Percentiles rank a stretch among this genome's conserved stretches.
Evolutionary conservation across 2,113 vertebrate genomes (phyloP).

Genomic region (Gymnorhina tibicen): DNA sequence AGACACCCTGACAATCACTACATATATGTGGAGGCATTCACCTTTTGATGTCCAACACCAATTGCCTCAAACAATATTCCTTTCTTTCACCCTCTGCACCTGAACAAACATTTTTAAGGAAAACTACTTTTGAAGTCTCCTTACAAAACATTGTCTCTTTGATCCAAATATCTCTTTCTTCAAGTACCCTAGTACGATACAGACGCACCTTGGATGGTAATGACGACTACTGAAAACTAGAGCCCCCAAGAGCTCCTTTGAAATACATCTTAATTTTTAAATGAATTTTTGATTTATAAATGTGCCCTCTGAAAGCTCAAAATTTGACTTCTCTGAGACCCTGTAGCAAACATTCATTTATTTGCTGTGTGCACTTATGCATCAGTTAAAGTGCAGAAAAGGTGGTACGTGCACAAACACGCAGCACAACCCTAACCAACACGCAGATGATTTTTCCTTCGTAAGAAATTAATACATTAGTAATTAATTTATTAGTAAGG

Average conservation of each 20-base stretch:
- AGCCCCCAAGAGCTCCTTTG: background rate
- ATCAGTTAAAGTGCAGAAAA: background rate
- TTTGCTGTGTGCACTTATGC: background rate
- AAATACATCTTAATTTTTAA: background rate
- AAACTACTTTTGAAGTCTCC: constrained; percentile 12
- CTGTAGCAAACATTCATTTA: background rate
- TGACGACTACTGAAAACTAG: background rate
- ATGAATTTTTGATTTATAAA: background rate
- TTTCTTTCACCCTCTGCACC: constrained; percentile 20
- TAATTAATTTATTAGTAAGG: background rate
- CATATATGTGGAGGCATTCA: background rate
- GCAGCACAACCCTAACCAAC: background rate
- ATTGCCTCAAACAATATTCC: constrained; percentile 28
- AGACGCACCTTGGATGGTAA: background rate
- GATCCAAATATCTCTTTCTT: background rate
- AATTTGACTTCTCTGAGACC: background rate
- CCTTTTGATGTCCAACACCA: background rate
- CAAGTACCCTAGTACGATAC: background rate
- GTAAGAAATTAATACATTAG: background rate
- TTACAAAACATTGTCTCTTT: constrained; percentile 8
- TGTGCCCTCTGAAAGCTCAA: background rate
- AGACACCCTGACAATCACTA: background rate
- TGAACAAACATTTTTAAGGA: constrained; percentile 48
- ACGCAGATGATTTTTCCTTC: accelerated
- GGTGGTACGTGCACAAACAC: background rate